Conservation (phyloP, 1,140 invertebrate species). For the Atopsyche davidsoni region DNA sequence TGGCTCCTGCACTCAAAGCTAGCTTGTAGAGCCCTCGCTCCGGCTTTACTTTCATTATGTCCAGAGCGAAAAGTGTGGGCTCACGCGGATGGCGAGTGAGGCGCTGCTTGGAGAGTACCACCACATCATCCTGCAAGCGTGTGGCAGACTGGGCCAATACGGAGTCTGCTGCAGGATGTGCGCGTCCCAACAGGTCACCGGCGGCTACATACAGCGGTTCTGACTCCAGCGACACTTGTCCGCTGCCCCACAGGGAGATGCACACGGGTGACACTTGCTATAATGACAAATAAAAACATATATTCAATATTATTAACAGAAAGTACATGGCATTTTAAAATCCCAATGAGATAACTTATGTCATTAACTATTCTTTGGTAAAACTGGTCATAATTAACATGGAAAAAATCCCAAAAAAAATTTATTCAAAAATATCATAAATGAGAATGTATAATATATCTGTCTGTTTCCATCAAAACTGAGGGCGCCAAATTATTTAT, state of each 20-base stretch:
- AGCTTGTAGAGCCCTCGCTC: slow-evolving; percentile 80
- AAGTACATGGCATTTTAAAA: too few relatives aligned
- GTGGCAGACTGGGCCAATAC: slow-evolving; percentile 72
- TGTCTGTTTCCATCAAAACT: too few relatives aligned
- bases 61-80: slow-evolving; percentile 68
- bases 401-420: too few relatives aligned
- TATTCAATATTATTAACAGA: too few relatives aligned
- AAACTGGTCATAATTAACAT: too few relatives aligned
- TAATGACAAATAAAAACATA: slow-evolving; percentile 10
- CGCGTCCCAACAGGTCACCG: slow-evolving; percentile 77
- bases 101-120: slow-evolving; percentile 63
- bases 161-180: slow-evolving; percentile 55
- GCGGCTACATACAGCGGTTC: slow-evolving; percentile 71
- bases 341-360: too few relatives aligned
- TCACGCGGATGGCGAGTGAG: slow-evolving; percentile 46
- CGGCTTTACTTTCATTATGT: slow-evolving; percentile 73
- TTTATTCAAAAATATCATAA: too few relatives aligned
- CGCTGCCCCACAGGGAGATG: slow-evolving; percentile 68
- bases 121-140: slow-evolving; percentile 65
- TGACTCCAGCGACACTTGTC: slow-evolving; percentile 63
- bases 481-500: too few relatives aligned
- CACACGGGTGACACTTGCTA: slow-evolving; percentile 56
- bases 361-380: too few relatives aligned
- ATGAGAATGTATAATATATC: too few relatives aligned
- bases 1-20: slow-evolving; percentile 63